These are phyloP conservation scores for Andrena marginata DNA, from an alignment of 2,888 invertebrate genomes.

Conservation along the genomic window DNA sequence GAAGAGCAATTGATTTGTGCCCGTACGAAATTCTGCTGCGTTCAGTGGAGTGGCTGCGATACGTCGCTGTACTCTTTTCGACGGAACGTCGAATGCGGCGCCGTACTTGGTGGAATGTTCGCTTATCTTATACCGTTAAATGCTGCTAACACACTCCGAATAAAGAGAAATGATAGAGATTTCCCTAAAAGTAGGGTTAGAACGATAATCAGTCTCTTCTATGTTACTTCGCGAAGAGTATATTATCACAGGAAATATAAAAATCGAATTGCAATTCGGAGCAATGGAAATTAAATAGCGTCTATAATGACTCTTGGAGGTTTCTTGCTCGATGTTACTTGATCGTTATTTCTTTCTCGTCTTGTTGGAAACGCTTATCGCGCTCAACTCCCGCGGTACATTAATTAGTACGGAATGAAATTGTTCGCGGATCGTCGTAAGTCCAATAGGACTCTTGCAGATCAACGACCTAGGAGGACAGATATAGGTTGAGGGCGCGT, in stretches of 20 bases:
- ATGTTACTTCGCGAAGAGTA: background rate
- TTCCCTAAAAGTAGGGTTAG: background rate
- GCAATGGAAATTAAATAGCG: background rate
- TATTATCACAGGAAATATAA: too few species aligned
- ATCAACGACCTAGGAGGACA: slow-evolving; percentile 72
- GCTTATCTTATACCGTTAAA: too few species aligned
- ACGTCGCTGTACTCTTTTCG: too few species aligned
- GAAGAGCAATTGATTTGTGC: too few species aligned
- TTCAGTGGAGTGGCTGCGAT: too few species aligned
- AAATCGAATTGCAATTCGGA: background rate
- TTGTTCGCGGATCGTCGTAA: slow-evolving; percentile 10
- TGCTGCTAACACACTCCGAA: too few species aligned
- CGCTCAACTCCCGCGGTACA: background rate
- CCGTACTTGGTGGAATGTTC: too few species aligned
- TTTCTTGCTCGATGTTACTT: background rate
- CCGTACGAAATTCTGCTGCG: too few species aligned
- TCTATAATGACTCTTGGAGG: background rate
- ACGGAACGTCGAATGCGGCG: too few species aligned
- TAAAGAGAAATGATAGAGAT: too few species aligned
- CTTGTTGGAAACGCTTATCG: background rate
- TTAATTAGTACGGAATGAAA: background rate
- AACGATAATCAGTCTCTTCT: background rate
- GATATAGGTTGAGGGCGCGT: slow-evolving; percentile 68
- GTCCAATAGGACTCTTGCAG: slow-evolving; percentile 46
- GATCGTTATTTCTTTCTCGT: background rate